A percentile compares a stretch with the other conserved stretches of the same genome.
These are phyloP conservation scores for Phytoseiulus persimilis DNA, from an alignment of 2,888 invertebrate species.

Conservation along the genomic window DNA sequence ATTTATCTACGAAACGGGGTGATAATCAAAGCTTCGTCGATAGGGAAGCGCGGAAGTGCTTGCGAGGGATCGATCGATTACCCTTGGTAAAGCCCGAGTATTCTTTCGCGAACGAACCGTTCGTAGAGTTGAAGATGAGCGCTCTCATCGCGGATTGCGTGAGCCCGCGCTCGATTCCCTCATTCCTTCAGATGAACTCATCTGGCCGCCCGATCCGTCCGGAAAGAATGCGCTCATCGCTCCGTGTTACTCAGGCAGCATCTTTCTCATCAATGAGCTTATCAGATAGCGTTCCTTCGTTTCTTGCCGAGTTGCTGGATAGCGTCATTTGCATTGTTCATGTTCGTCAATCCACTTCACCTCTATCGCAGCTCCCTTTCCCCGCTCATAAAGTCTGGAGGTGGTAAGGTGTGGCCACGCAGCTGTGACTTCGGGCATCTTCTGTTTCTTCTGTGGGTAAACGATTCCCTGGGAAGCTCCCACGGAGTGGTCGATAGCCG, in stretches of 20 bases:
- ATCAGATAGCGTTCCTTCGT: no score
- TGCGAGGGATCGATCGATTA: background rate
- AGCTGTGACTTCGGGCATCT: background rate
- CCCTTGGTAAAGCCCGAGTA: background rate
- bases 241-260: no score
- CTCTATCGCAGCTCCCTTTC: background rate
- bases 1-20: background rate
- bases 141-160: no score
- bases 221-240: no score
- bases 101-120: no score
- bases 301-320: background rate
- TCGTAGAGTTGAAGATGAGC: no score
- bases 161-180: no score
- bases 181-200: no score
- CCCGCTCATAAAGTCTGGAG: background rate
- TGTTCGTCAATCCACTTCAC: background rate
- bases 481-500: background rate
- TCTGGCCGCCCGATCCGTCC: no score
- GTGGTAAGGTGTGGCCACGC: slow-evolving; percentile 5
- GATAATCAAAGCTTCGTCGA: background rate
- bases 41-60: background rate
- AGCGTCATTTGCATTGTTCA: background rate
- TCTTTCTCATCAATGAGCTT: no score
- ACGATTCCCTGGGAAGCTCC: slow-evolving; percentile 5
- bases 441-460: background rate